phyloP scores from a whole-genome alignment of 2,888 invertebrate genomes.

The Peribatodes rhomboidaria region DNA sequence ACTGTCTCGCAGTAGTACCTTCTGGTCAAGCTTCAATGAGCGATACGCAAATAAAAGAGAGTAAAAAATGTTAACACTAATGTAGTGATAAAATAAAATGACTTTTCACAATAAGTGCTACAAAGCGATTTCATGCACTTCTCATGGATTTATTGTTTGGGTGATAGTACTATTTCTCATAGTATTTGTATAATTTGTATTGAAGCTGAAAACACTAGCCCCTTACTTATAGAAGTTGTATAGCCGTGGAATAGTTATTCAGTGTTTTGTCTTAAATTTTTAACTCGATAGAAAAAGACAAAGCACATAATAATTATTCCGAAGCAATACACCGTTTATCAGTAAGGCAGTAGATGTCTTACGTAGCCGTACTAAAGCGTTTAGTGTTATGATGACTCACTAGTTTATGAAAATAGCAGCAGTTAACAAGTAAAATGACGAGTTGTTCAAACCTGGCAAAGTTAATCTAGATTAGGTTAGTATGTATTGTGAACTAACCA shows the following conservation, averaged over 20 bases:
- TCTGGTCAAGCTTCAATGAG: constrained; percentile 13
- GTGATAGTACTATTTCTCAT: constrained; percentile 9
- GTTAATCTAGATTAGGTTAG: background rate
- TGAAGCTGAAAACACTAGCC: background rate
- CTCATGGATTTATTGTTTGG: background rate
- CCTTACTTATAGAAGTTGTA: too few species aligned
- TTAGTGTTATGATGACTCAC: background rate
- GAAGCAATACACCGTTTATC: too few species aligned
- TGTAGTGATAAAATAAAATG: background rate
- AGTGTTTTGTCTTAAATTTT: too few species aligned
- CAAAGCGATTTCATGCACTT: constrained; percentile 4
- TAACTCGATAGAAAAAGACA: too few species aligned
- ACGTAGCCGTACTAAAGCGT: background rate
- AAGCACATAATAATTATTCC: background rate
- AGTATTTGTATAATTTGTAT: background rate
- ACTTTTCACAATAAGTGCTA: background rate
- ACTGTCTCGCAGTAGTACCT: background rate
- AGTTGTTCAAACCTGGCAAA: background rate
- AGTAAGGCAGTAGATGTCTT: too few species aligned
- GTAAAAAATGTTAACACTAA: background rate
- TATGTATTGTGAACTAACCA: constrained; percentile 51
- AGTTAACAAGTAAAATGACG: background rate
- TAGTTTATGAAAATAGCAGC: background rate
- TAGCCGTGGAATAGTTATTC: too few species aligned
- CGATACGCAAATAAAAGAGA: constrained; percentile 5